Percentiles rank a stretch among this genome's conserved stretches.
Evolutionary conservation across 2,797 vertebrate genomes (phyloP).

Genomic region (Todus mexicanus): DNA sequence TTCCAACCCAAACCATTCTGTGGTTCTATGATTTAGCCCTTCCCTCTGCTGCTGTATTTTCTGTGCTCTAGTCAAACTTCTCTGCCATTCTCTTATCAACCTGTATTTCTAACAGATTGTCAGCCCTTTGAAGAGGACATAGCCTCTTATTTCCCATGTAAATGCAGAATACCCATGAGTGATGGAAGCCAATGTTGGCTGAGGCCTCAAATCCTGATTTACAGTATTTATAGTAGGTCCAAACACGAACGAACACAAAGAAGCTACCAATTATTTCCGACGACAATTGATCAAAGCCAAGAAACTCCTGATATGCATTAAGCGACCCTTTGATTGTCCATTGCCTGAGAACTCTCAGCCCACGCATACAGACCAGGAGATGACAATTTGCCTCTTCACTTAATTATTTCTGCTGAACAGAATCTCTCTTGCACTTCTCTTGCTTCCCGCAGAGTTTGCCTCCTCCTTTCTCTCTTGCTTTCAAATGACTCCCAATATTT

Average conservation of each 20-base stretch:
- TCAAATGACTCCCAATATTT: neutral
- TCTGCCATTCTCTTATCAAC: neutral
- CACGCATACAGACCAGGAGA: neutral
- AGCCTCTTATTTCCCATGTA: neutral
- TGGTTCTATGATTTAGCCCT: neutral
- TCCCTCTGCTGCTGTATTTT: neutral
- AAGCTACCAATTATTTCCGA: neutral
- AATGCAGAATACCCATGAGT: neutral
- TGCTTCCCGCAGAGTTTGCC: neutral
- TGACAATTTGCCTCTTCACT: neutral
- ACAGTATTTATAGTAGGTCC: neutral
- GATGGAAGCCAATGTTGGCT: neutral
- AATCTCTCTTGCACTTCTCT: neutral
- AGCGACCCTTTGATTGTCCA: neutral
- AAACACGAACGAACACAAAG: neutral
- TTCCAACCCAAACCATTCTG: neutral
- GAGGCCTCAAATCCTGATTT: neutral
- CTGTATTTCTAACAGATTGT: neutral
- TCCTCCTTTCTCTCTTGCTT: neutral
- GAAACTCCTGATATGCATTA: neutral
- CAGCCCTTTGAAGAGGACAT: neutral
- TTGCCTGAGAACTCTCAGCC: neutral
- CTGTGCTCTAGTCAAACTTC: neutral
- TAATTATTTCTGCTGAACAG: neutral
- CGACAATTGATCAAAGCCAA: slow-evolving; percentile 44